These are phyloP conservation scores for Chymomyza fuscimana DNA, from an alignment of 2,888 invertebrate species.

Conservation along the genomic window DNA sequence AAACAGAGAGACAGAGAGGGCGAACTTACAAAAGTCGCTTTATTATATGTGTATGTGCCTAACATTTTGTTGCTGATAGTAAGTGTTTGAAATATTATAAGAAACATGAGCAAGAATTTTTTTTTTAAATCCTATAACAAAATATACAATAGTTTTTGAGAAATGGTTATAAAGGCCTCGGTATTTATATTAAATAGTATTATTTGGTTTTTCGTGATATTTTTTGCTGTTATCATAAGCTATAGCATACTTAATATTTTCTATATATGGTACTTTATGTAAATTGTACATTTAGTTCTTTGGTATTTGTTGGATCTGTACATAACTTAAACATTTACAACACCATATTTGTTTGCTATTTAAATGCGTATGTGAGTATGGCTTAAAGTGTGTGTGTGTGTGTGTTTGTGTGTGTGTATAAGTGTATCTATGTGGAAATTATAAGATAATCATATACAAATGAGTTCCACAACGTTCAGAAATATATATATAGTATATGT, in stretches of 20 bases:
- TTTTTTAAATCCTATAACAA: not conserved
- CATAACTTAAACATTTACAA: constrained; percentile 64
- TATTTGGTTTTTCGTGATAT: not conserved
- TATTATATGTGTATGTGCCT: not conserved
- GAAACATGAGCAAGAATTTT: constrained; percentile 4
- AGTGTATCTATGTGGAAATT: constrained; percentile 15
- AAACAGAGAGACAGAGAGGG: constrained; percentile 32
- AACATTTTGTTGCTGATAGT: constrained; percentile 5
- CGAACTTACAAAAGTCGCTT: not conserved
- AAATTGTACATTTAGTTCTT: constrained; percentile 47
- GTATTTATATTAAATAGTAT: not conserved
- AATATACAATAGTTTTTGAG: not conserved
- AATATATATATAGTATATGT: constrained; percentile 34
- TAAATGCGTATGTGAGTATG: constrained; percentile 20
- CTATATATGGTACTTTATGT: constrained; percentile 27
- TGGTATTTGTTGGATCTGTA: constrained; percentile 50
- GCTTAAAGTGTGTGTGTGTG: constrained; percentile 9
- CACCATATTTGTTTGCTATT: constrained; percentile 39
- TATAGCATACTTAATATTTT: constrained; percentile 11
- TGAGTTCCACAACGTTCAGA: constrained; percentile 55
- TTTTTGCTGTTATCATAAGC: constrained; percentile 4
- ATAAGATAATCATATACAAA: constrained; percentile 35
- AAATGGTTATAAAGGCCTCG: not conserved
- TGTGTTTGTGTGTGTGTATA: constrained; percentile 4
- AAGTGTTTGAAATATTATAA: constrained; percentile 4